These are phyloP conservation scores for Ptychodera flava DNA, from an alignment of 35 echinoderm and acorn worm genomes.

Conservation along the genomic window DNA sequence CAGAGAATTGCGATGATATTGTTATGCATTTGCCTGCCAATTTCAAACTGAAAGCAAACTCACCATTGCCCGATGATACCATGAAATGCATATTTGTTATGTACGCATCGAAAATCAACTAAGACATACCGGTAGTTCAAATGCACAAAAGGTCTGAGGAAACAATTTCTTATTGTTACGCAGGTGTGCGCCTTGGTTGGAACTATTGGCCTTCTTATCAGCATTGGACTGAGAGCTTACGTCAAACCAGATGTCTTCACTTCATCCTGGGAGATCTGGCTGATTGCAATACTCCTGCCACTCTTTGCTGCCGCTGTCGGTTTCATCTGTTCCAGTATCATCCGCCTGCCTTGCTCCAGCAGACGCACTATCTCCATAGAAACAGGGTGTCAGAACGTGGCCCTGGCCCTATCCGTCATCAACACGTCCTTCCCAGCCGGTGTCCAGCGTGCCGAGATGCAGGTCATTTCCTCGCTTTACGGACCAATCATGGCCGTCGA, in stretches of 20 bases:
- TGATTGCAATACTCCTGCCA: slow-evolving; percentile 36
- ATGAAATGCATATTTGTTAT: no score
- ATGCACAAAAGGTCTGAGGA: no score
- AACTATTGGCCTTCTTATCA: not conserved
- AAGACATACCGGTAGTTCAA: no score
- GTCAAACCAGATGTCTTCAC: slow-evolving; percentile 71
- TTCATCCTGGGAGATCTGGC: slow-evolving; percentile 71
- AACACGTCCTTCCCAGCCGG: slow-evolving; percentile 49
- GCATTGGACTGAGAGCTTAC: slow-evolving; percentile 49
- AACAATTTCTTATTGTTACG: no score
- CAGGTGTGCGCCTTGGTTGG: not conserved
- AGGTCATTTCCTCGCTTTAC: slow-evolving; percentile 53
- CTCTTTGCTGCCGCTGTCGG: slow-evolving; percentile 43
- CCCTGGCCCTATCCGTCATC: slow-evolving; percentile 57
- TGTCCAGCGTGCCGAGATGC: slow-evolving; percentile 20
- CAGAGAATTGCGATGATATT: no score
- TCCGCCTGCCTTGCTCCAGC: slow-evolving; percentile 43
- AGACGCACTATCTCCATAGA: slow-evolving; percentile 81
- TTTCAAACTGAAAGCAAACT: no score
- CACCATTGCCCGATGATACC: no score
- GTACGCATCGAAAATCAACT: no score
- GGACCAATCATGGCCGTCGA: slow-evolving; percentile 12
- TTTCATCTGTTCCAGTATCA: slow-evolving; percentile 42
- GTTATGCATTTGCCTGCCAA: no score
- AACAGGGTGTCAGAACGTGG: slow-evolving; percentile 76